Evolutionary conservation across 2,113 vertebrate genomes (phyloP), one percentile per base, ranked within the genome.

Genomic region (Salminus brasiliensis): DNA sequence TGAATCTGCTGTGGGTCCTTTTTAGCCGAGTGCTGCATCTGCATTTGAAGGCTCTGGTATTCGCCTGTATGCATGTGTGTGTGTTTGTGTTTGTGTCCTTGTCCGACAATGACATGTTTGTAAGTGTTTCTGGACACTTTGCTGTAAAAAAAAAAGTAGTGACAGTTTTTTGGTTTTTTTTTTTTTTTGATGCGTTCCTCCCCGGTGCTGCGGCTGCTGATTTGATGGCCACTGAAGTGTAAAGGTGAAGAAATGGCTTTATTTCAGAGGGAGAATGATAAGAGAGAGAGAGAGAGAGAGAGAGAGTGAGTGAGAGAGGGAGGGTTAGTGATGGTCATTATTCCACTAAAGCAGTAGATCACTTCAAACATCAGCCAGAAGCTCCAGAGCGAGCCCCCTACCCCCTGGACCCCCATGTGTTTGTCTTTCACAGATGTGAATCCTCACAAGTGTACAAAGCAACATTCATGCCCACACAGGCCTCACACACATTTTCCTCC

Each of bases 331-430:
- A 12, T 67, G 63, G 82, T 78, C 78, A 78, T 84, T 84, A 84
- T 81, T 72, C 63, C 79, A 49, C 69, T 69, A 80, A 81, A 63
- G 80, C 82, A 74, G 62, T 70, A 62, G 74, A 84, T 84, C 74
- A 84, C 78, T 81, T 81, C 69, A 84, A 74, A 74, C 47, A 27
- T 8, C 43, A 21, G 18, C 47, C 45, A 34, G 7, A 72, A 49
- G 77, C 57, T 63, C 67, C 60, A 63, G 60, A 34, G 60, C 60
- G 30, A 34, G 12, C 10, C 55, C 59, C 59, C 27, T 29, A 60
- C 39, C 8, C 9, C 25, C 30, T 23, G 2, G 23, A 41, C 52
- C 47, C 79, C 74, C 74, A 52, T 30, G 67, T 53, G 73, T 52
- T 78, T 53, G 78, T 49, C 73, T 76, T 81, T 73, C 74, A 60